Conservation (phyloP, 1,140 invertebrate genomes). For the Periplaneta americana region DNA sequence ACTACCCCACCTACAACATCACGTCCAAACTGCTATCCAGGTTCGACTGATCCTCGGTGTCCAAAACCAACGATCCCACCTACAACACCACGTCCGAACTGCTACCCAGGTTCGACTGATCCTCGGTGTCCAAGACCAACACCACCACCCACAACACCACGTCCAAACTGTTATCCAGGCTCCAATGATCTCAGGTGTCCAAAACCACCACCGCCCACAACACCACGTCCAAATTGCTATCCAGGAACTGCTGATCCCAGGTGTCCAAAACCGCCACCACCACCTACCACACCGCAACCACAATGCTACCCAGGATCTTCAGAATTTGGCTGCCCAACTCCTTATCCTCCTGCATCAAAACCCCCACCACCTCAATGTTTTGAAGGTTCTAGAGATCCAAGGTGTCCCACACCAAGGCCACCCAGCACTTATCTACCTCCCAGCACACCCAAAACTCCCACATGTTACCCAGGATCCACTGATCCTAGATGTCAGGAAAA, state of each 20-base stretch:
- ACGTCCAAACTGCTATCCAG: slow-evolving; percentile 29
- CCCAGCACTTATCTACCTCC: slow-evolving; percentile 10
- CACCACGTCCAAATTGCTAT: slow-evolving; percentile 25
- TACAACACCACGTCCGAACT: too few species aligned
- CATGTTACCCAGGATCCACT: slow-evolving; percentile 34
- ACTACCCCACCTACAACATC: slow-evolving; percentile 17
- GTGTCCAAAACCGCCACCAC: slow-evolving; percentile 24
- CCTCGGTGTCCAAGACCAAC: slow-evolving; percentile 15
- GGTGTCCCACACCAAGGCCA: slow-evolving; percentile 27
- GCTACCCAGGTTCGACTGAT: too few species aligned
- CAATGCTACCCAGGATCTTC: slow-evolving; percentile 34
- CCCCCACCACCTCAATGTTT: slow-evolving; percentile 15
- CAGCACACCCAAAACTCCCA: slow-evolving; percentile 4
- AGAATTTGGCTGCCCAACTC: slow-evolving; percentile 31
- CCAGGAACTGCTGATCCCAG: slow-evolving; percentile 33
- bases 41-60: slow-evolving; percentile 33
- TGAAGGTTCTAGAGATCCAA: slow-evolving; percentile 22
- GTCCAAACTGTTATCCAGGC: slow-evolving; percentile 30
- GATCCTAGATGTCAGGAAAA: slow-evolving; percentile 33
- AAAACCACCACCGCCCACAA: slow-evolving; percentile 16
- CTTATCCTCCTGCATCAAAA: slow-evolving; percentile 7
- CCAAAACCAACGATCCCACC: slow-evolving; percentile 28
- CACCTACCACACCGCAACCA: slow-evolving; percentile 11
- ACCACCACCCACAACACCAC: slow-evolving; percentile 16
- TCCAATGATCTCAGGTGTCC: slow-evolving; percentile 27